Conservation (phyloP, 2,888 invertebrate species). For the Leptogaster cylindrica region DNA sequence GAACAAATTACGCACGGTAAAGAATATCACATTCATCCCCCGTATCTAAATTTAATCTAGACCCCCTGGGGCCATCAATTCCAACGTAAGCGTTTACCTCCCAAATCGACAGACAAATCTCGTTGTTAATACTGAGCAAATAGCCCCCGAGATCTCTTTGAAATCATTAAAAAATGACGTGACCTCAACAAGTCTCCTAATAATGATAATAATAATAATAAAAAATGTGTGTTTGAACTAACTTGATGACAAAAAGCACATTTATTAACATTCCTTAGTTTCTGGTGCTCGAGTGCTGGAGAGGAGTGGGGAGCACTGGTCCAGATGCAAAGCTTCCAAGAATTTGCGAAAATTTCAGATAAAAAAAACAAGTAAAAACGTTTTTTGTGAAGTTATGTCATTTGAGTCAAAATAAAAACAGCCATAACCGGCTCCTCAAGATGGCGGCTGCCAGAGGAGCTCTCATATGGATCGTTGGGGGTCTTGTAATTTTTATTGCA, state of each 20-base stretch:
- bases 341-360: no score
- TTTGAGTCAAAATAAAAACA: background rate
- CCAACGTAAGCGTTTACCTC: conserved; percentile 24
- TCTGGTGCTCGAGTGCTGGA: background rate
- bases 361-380: no score
- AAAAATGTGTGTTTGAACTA: background rate
- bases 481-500: conserved; percentile 1
- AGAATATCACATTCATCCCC: background rate
- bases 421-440: background rate
- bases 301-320: no score
- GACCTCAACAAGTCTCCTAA: background rate
- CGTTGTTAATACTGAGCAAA: conserved; percentile 16
- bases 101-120: conserved; percentile 26
- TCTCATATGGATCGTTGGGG: conserved; percentile 19
- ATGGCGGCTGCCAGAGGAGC: conserved; percentile 24
- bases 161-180: no score
- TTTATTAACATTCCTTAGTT: background rate
- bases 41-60: conserved; percentile 32
- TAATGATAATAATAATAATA: background rate
- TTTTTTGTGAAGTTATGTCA: no score
- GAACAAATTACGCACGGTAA: conserved; percentile 19
- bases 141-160: conserved; percentile 6
- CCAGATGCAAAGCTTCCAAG: no score
- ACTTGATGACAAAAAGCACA: background rate
- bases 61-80: conserved; percentile 24